Evolutionary conservation across 2,113 vertebrate species (phyloP), one percentile per base, ranked within the genome.

Genomic region (Mungos mungo): DNA sequence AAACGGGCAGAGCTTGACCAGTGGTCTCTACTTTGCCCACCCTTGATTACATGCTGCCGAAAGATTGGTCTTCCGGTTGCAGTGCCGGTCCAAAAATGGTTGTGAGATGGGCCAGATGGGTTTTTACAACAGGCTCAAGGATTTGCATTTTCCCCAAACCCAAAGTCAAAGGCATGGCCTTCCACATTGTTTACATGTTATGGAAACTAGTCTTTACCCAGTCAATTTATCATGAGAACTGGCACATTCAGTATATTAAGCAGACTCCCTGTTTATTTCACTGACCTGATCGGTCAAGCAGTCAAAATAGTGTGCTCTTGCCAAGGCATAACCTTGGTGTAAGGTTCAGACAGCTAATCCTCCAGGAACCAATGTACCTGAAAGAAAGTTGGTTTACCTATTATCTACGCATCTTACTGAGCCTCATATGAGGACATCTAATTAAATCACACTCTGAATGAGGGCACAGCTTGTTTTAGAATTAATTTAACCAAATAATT

Each of bases 401-500:
- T 82, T 96, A 88, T 92, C 84, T 91, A 7, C 60, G 90, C 92
- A 93, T 95, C 88, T 97, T 72, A 80, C 31, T 63, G 74, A 94
- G 60, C 9, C 71, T 92, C 11, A 19, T 84, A 88, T 68, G 35
- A 96, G 84, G 68, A 69, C 66, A 90, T 50, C 92, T 96, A 97
- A 96, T 97, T 97, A 97, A 97, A 97, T 96, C 72, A 92, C 92
- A 95, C 82, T 88, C 87, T 84, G 88, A 95, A 96, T 82, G 84
- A 97, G 94, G 94, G 15, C 87, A 90, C 57, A 90, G 76, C 66
- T 93, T 97, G 92, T 71, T 57, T 92, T 88, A 54, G 96, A 98
- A 96, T 94, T 95, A 97, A 97, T 89, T 96, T 97, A 95, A 71
- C 77, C 77, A 93, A 97, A 98, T 94, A 96, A 96, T 96, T 94